Evolutionary conservation across 2,888 invertebrate species (phyloP).

Genomic region (Lepidocyrtoides sp.): DNA sequence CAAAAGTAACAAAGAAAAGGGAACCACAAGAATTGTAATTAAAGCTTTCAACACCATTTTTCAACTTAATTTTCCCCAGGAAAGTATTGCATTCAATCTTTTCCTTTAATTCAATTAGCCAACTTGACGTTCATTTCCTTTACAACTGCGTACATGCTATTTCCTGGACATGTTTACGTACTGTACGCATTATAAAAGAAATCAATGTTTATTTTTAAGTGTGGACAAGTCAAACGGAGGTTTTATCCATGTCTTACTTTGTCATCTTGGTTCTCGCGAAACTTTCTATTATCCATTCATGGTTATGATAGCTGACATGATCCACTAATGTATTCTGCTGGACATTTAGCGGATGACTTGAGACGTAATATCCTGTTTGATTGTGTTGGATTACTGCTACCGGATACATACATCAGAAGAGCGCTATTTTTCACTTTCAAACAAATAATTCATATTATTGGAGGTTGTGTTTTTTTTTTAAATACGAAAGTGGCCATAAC

Average conservation of each 20-base stretch:
- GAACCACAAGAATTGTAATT: constrained; percentile 66
- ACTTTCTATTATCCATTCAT: too few species aligned
- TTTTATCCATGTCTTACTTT: too few species aligned
- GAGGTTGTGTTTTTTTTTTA: too few species aligned
- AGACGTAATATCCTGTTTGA: not conserved
- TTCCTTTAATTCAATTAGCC: constrained; percentile 72
- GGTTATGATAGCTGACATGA: too few species aligned
- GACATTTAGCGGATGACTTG: not conserved
- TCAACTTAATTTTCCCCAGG: constrained; percentile 75
- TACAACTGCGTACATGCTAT: not conserved
- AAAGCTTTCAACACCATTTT: constrained; percentile 73
- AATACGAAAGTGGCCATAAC: too few species aligned
- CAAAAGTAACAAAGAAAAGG: constrained; percentile 6
- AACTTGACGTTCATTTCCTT: constrained; percentile 54
- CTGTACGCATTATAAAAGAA: too few species aligned
- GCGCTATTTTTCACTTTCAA: too few species aligned
- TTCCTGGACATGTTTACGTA: too few species aligned
- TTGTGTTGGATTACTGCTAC: not conserved
- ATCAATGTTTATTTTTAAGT: too few species aligned
- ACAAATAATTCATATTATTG: too few species aligned
- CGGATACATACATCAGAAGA: not conserved
- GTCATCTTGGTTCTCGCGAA: too few species aligned
- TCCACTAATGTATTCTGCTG: not conserved
- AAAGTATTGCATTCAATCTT: constrained; percentile 75
- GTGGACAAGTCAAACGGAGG: too few species aligned